Base-by-base conservation (phyloP, 2,888 invertebrate species). In the Harmothoe impar region DNA sequence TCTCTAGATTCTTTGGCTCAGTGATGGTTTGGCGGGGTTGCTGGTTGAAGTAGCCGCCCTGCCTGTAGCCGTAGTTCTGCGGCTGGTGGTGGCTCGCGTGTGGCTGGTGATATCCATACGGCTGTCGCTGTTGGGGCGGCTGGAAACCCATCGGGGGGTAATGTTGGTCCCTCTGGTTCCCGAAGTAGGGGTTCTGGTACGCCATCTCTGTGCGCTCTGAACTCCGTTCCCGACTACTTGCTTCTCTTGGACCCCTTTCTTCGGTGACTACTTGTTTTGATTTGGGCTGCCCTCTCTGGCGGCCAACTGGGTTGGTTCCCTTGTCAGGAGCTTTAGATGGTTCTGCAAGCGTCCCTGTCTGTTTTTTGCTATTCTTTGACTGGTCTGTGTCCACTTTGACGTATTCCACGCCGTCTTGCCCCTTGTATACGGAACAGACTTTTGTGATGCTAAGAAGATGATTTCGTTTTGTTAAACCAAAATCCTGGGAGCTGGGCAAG, bases 21-120 rank as follows among this genome's bases (percentile, higher is more conserved):
- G 35, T 23, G 85, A 89, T 89, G n/a, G 51, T 33, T 92, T 90
- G 91, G 0, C 10, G 62, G 88, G 88, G 23, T 92, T 52, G 10
- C 68, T 81, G 78, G 92, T 68, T 77, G 90, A 7, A 10, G 43
- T 43, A 43, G 43, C 91, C 17, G 72, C n/a, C 0, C 92, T 84
- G 15, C 91, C 91, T 62, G 23, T 62, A n/a, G n/a, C 91, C 15
- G 23, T 62, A n/a, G n/a, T 62, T 20, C n/a, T n/a, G 20, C 3
- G 62, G 23, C 20, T 62, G 62, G 12, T 62, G 62, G 62, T 62
- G 20, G 15, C 62, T 62, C 1, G 62, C 62, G 15, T 62, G 62
- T n/a, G 62, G 62, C 23, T 20, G n/a, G 0, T 62, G 62, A 15
- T n/a, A 62, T 15, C 3, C 15, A 20, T 5, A 15, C 62, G 62